These are phyloP conservation scores for Bos javanicus DNA, from an alignment of 2,113 vertebrate genomes.

Conservation along the genomic window DNA sequence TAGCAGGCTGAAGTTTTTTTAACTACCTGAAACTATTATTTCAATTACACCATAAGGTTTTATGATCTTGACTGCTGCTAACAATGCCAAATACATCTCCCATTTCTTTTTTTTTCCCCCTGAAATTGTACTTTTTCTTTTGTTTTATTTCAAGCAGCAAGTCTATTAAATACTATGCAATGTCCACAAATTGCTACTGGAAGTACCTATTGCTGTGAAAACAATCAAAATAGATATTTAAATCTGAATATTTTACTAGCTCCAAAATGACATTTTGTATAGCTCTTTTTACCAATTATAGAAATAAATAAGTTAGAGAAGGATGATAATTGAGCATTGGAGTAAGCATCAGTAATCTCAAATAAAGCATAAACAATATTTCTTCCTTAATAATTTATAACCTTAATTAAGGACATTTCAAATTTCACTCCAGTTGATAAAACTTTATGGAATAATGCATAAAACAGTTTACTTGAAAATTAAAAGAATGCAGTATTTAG, in stretches of 20 bases:
- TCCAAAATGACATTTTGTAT: not conserved
- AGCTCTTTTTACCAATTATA: not conserved
- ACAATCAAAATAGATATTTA: conserved; percentile 14
- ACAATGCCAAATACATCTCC: not conserved
- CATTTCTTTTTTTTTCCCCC: not conserved
- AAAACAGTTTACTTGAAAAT: not conserved
- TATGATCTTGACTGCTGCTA: conserved; percentile 21
- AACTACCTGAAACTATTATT: conserved; percentile 5
- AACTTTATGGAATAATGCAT: not conserved
- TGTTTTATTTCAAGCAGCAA: conserved; percentile 12
- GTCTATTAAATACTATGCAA: not conserved
- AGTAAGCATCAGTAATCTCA: conserved; percentile 7
- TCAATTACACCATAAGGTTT: conserved; percentile 29
- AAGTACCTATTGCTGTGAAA: not conserved
- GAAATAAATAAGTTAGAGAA: conserved; percentile 20
- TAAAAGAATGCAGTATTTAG: not conserved
- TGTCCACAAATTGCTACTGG: not conserved
- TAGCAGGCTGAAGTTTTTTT: not conserved
- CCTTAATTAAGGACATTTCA: not conserved
- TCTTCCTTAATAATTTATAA: not conserved
- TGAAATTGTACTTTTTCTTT: not conserved
- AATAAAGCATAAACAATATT: not conserved
- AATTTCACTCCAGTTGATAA: not conserved
- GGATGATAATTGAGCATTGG: not conserved
- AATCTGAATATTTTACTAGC: not conserved